phyloP scores from a whole-genome alignment of 1,140 invertebrate genomes.

The Panagrolaimus sp. region DNA sequence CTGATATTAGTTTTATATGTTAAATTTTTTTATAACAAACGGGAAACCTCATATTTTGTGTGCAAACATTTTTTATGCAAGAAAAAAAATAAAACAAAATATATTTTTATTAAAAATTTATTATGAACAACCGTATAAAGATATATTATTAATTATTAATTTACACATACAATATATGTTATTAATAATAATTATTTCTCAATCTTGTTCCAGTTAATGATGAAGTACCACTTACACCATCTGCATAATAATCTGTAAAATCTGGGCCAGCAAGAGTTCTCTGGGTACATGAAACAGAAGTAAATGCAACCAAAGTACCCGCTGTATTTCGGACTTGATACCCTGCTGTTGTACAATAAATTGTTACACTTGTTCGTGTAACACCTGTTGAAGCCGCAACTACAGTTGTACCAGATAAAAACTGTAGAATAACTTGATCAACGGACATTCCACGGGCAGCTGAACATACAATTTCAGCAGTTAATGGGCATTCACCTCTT shows the following conservation, averaged over 20 bases:
- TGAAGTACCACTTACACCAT: neutral
- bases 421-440: conserved; percentile 15
- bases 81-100: too few relatives aligned
- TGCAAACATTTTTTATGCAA: too few relatives aligned
- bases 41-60: too few relatives aligned
- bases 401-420: conserved; percentile 15
- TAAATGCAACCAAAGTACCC: conserved; percentile 3
- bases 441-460: conserved; percentile 14
- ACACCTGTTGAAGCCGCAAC: neutral
- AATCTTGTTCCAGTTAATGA: too few relatives aligned
- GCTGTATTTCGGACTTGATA: conserved; percentile 11
- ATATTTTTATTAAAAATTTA: too few relatives aligned
- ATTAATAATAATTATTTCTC: too few relatives aligned
- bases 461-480: conserved; percentile 18
- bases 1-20: too few relatives aligned
- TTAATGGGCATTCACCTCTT: conserved; percentile 13
- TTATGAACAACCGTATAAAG: too few relatives aligned
- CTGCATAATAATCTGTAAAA: conserved; percentile 17
- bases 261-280: conserved; percentile 12
- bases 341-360: conserved; percentile 15
- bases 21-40: too few relatives aligned
- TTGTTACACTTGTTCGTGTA: conserved; percentile 5
- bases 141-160: too few relatives aligned
- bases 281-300: conserved; percentile 17
- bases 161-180: too few relatives aligned